A percentile compares a stretch with the other conserved stretches of the same genome.
phyloP scores from a whole-genome alignment of 2,113 vertebrate species.

The Ceyx melanurus region DNA sequence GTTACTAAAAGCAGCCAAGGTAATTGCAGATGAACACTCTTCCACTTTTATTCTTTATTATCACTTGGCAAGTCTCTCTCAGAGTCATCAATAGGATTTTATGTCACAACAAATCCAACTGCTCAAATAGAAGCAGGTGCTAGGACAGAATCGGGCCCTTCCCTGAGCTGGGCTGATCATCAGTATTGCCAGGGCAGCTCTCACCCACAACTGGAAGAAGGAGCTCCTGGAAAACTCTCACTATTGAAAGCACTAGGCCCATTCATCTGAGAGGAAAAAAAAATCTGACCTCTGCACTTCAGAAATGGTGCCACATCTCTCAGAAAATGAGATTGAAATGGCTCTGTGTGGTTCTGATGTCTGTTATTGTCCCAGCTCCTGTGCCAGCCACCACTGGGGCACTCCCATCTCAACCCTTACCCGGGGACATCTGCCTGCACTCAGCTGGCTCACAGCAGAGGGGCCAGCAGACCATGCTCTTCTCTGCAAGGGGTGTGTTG shows the following conservation, averaged over 20 bases:
- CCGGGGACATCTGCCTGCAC: not conserved
- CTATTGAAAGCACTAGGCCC: not conserved
- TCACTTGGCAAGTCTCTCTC: conserved; percentile 12
- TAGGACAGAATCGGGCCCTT: not conserved
- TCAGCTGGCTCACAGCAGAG: not conserved
- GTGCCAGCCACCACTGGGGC: not conserved
- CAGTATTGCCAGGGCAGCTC: not conserved
- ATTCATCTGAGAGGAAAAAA: not conserved
- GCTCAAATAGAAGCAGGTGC: not conserved
- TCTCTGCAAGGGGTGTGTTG: not conserved
- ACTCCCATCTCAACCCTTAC: not conserved
- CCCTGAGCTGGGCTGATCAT: not conserved
- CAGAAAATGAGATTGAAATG: not conserved
- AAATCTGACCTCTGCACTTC: not conserved
- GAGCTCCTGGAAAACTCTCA: not conserved
- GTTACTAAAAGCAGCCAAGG: conserved; percentile 41
- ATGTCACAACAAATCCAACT: conserved; percentile 25
- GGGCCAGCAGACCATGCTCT: not conserved
- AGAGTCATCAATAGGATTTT: conserved; percentile 13
- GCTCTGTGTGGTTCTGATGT: not conserved
- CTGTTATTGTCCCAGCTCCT: not conserved
- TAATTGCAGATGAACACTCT: conserved; percentile 50
- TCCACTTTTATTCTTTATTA: conserved; percentile 29
- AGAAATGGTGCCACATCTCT: not conserved
- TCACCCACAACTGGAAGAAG: not conserved